Percentiles rank a stretch among this genome's conserved stretches.
phyloP scores from a whole-genome alignment of 2,888 invertebrate genomes.

The Chrysotoxum bicinctum region DNA sequence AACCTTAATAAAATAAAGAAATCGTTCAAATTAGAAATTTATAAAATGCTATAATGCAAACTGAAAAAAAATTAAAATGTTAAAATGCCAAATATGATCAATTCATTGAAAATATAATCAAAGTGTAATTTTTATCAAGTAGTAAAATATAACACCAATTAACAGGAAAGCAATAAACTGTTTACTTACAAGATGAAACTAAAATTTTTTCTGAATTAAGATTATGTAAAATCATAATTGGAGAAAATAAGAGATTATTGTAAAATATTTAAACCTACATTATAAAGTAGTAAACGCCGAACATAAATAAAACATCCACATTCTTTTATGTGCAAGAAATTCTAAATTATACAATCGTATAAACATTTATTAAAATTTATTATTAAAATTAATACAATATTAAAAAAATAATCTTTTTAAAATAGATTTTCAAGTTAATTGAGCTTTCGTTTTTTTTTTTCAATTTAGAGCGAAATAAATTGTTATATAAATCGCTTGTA shows the following conservation, averaged over 20 bases:
- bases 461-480: constrained; percentile 15
- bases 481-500: constrained; percentile 18
- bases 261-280: constrained; percentile 55
- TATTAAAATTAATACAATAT: constrained; percentile 31
- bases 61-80: constrained; percentile 10
- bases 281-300: constrained; percentile 38
- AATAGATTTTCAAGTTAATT: not conserved
- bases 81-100: constrained; percentile 38
- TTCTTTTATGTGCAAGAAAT: constrained; percentile 56
- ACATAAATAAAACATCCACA: constrained; percentile 39
- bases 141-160: constrained; percentile 47
- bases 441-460: constrained; percentile 5
- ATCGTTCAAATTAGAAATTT: constrained; percentile 39
- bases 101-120: constrained; percentile 36
- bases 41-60: constrained; percentile 11
- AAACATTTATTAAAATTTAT: constrained; percentile 48
- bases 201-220: constrained; percentile 22
- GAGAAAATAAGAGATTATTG: constrained; percentile 39
- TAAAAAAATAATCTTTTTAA: constrained; percentile 29
- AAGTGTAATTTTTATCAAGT: constrained; percentile 46
- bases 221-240: not conserved
- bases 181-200: constrained; percentile 45
- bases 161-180: constrained; percentile 62
- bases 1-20: constrained; percentile 13
- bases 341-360: constrained; percentile 70